Base-by-base conservation (phyloP, 2,888 invertebrate genomes). In the Trileptium ribeirensis region DNA sequence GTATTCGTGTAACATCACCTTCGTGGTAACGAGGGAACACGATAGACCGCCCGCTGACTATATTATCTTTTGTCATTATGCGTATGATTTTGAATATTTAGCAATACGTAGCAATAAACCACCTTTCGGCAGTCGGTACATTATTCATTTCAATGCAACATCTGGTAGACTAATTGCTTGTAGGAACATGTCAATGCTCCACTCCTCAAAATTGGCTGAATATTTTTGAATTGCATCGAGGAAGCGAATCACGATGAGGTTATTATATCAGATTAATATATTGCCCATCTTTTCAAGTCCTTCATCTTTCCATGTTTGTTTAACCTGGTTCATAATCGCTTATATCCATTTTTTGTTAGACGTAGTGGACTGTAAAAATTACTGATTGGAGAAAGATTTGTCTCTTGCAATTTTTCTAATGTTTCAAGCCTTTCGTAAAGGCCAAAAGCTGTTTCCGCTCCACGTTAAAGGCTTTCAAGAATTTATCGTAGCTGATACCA, bases 21-120 rank as follows among this genome's bases (percentile, higher is more conserved):
- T 37, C 81, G 74, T 83, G 83, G 36, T 37, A 19, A 3, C 77
- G 2, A 38, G 24, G 77, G n/a, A 75, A 75, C 2, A 75, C 39
- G 15, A 75, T 75, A 37, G 37, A 37, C 15, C 33, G 37, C 15
- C 77, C 77, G 15, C 39, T 36, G n/a, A 33, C 34, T n/a, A 75
- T 75, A n/a, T 75, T 75, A n/a, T n/a, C n/a, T n/a, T n/a, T n/a
- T n/a, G n/a, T n/a, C n/a, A n/a, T n/a, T n/a, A n/a, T n/a, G n/a
- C n/a, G n/a, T n/a, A n/a, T n/a, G n/a, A n/a, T n/a, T n/a, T n/a
- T n/a, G n/a, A 3, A 33, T 15, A 29, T 75, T 51, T 51, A 15
- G 24, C 24, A 24, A 51, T 15, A 15, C 8, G 24, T 24, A 24
- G 8, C 8, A 51, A 51, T 15, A 51, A 15, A 51, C 51, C 51